Conservation (phyloP, 2,113 vertebrate genomes). For the Gymnocephalus cernua region DNA sequence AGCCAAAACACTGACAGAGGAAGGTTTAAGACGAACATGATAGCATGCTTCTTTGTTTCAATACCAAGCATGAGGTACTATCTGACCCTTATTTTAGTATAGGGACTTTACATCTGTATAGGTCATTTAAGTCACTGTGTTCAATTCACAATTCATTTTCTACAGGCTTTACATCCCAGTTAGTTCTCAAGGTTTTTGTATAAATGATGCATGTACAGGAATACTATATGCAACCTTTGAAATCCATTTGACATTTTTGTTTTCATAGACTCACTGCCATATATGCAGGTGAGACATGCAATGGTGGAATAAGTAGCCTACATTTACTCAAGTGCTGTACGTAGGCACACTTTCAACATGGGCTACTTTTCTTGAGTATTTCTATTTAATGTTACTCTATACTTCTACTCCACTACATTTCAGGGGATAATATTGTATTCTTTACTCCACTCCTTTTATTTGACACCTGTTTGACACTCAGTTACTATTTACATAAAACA, state of each 20-base stretch:
- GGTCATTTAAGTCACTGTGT: not conserved
- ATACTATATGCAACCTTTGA: not conserved
- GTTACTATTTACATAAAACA: not conserved
- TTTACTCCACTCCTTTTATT: too few species aligned
- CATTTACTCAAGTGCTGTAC: not conserved
- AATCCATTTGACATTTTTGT: not conserved
- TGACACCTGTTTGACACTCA: not conserved
- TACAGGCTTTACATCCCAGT: not conserved
- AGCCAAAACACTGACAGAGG: not conserved
- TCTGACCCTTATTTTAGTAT: too few species aligned
- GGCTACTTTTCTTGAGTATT: too few species aligned
- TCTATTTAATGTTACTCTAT: too few species aligned
- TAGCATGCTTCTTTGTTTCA: not conserved
- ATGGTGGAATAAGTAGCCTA: not conserved
- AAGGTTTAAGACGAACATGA: not conserved
- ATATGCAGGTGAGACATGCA: not conserved
- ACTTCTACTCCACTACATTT: too few species aligned
- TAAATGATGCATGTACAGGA: not conserved
- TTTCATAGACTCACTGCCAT: not conserved
- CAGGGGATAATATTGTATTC: too few species aligned
- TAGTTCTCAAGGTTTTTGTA: not conserved
- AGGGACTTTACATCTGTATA: not conserved
- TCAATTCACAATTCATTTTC: not conserved
- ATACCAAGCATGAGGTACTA: not conserved
- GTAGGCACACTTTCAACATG: too few species aligned